Evolutionary conservation across 2,797 vertebrate genomes (phyloP), one percentile per base, ranked within the genome.

Genomic region (Eleutherodactylus coqui): DNA sequence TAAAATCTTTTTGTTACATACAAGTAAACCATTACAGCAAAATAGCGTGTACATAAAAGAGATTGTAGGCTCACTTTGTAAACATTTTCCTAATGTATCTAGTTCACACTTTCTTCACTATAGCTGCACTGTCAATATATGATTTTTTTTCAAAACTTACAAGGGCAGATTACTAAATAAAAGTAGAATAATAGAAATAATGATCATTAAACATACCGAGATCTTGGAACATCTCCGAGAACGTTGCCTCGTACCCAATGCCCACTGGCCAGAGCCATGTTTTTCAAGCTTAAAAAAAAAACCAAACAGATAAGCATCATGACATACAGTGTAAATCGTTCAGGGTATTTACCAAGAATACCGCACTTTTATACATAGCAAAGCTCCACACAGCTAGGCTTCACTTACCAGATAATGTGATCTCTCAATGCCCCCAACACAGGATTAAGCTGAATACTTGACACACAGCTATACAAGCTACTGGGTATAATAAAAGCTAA

Each of bases 251-350:
- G 91, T 69, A 94, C 75, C 92, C 92, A 93, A 51, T 95, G 95
- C 82, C 93, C 92, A 67, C 93, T 95, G 88, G 94, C 93, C 86
- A 96, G 88, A 17, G 94, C 93, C 92, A 94, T 93, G 81, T 84
- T 86, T 81, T 41, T 89, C 60, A 17, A 85, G 73, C 5, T 41
- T 60, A 80, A 80, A 45, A 55, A 16, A 45, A 47, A n/a, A n/a
- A n/a, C n/a, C n/a, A n/a, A n/a, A 84, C 0, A 80, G 16, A 85
- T 2, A 72, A 69, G 7, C 41, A 43, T 5, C 11, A 43, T 72
- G 24, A 41, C 4, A 45, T 27, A n/a, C 14, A 43, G 27, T 27
- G 4, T n/a, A 73, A 45, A 27, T 72, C 14, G 13, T 43, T n/a
- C 1, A 34, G 14, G 24, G 5, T 64, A 6, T 4, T 17, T n/a